These are phyloP conservation scores for Styela plicata DNA, from an alignment of 23 tunicate species.

Conservation along the genomic window DNA sequence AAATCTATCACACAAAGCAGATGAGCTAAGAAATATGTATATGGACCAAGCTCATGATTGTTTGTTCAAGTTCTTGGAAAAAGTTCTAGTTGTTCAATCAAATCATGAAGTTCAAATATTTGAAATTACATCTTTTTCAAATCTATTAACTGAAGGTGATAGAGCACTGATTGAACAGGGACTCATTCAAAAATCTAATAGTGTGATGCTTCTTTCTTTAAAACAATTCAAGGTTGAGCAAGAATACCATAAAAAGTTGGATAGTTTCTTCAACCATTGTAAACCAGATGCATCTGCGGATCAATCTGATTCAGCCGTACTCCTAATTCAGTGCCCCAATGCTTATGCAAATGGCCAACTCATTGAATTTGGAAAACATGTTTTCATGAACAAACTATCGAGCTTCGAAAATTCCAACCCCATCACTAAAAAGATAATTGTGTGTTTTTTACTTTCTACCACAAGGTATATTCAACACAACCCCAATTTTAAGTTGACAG, in stretches of 20 bases:
- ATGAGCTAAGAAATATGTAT: background rate
- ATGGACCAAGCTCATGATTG: constrained; percentile 35
- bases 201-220: constrained; percentile 45
- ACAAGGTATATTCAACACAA: constrained; percentile 20
- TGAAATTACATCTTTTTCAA: constrained; percentile 45
- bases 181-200: constrained; percentile 7
- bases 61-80: background rate
- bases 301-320: background rate
- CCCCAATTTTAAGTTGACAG: constrained; percentile 4
- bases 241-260: constrained; percentile 26
- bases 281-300: background rate
- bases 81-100: background rate
- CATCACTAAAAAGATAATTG: background rate
- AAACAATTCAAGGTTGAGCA: constrained; percentile 48
- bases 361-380: constrained; percentile 41
- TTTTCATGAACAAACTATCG: constrained; percentile 32
- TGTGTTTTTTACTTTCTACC: constrained; percentile 40
- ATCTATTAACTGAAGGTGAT: constrained; percentile 38
- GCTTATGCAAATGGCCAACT: constrained; percentile 29
- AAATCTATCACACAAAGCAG: background rate
- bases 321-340: constrained; percentile 58
- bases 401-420: background rate
- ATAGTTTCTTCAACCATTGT: constrained; percentile 16
- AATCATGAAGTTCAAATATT: background rate
- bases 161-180: constrained; percentile 17